Base-by-base conservation (phyloP, 2,113 vertebrate species). In the Trochalopteron elliotii region DNA sequence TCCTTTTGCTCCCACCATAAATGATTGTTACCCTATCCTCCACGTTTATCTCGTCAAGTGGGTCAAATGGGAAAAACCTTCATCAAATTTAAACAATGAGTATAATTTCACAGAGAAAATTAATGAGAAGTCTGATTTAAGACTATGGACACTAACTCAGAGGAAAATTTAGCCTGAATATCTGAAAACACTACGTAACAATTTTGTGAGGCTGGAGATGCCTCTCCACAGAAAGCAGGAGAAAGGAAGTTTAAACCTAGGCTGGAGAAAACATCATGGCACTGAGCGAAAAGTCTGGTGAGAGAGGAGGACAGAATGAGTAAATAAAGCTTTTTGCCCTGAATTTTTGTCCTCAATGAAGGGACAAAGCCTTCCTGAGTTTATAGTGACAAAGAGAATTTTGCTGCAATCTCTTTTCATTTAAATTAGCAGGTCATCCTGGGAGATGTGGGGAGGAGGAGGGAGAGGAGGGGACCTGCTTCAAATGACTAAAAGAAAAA, bases 361-460 rank as follows among this genome's bases (percentile, higher is more conserved):
- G 77, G 25, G 71, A 91, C 61, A 92, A 88, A 87, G 7, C 76
- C 72, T 93, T 83, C 16, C 86, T 11, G 65, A 95, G 56, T 93
- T 93, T 93, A 71, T 77, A 87, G 83, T 65, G 79, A 90, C 76
- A 90, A 94, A 94, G 79, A 53, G 64, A 95, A 89, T 72, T 76
- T 90, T 92, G 83, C 94, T 89, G 86, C 92, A 89, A 76, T 92
- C 83, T 82, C 86, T 90, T 83, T 93, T 87, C 88, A 76, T 95
- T 96, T 94, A 96, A 94, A 96, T 97, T 94, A 95, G 80, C 92
- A 93, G 94, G 93, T 95, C 96, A 96, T 96, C 90, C 88, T 96
- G 93, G 86, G 92, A 95, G 80, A 94, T 0, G 1, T 0, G 1
- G 39, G 78, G 75, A 87, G 93, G 68, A 88, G 83, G 72, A 83